phyloP scores from a whole-genome alignment of 2,113 vertebrate species.

The Sylvilagus bachmani region DNA sequence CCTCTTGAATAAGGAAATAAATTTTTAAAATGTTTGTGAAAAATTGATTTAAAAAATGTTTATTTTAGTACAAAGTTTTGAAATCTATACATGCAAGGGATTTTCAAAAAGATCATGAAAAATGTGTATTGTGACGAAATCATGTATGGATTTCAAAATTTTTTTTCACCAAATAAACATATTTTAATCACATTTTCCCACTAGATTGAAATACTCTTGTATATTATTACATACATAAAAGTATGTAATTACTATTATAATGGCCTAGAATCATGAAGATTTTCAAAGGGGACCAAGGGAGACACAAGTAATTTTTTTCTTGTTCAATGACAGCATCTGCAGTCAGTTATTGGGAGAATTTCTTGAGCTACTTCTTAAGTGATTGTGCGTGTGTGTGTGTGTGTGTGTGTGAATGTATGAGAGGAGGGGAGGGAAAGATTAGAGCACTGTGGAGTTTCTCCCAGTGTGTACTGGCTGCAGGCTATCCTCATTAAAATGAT shows the following conservation, averaged over 20 bases:
- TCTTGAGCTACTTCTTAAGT: constrained; percentile 16
- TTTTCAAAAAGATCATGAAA: too few relatives aligned
- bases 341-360: not conserved
- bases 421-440: not conserved
- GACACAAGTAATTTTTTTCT: not conserved
- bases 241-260: not conserved
- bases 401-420: not conserved
- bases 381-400: not conserved
- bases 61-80: too few relatives aligned
- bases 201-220: not conserved
- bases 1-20: too few relatives aligned
- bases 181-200: too few relatives aligned
- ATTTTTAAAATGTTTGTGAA: too few relatives aligned
- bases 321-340: not conserved
- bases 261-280: not conserved
- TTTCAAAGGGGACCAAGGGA: constrained; percentile 60
- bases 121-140: too few relatives aligned
- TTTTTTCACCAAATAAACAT: too few relatives aligned
- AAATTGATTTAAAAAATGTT: too few relatives aligned
- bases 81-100: too few relatives aligned
- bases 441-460: constrained; percentile 55
- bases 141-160: too few relatives aligned
- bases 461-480: constrained; percentile 65
- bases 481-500: constrained; percentile 87
- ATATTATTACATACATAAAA: not conserved